Evolutionary conservation across 2,113 vertebrate species (phyloP).

Genomic region (Gymnogyps californianus): DNA sequence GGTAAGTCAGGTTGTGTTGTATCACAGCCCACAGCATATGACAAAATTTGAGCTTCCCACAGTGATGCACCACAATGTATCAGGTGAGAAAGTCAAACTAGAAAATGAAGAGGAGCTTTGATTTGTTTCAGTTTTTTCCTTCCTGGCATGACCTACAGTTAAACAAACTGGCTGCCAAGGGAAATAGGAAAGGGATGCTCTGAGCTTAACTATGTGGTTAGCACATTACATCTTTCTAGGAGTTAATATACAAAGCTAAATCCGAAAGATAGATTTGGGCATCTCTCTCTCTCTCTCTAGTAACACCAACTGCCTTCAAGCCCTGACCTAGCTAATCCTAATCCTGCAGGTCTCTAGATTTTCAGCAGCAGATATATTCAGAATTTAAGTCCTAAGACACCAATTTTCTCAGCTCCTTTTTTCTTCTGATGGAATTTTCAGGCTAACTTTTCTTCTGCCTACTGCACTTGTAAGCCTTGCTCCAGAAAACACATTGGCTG

Average conservation of each 20-base stretch:
- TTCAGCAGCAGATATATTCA: background rate
- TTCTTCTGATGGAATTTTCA: background rate
- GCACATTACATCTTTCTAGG: conserved; percentile 10
- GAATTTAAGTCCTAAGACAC: background rate
- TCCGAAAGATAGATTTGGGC: background rate
- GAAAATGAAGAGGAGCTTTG: background rate
- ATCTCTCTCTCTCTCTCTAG: background rate
- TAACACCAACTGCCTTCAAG: background rate
- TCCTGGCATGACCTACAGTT: background rate
- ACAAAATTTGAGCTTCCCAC: background rate
- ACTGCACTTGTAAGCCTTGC: background rate
- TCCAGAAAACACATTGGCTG: background rate
- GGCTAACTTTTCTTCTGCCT: background rate
- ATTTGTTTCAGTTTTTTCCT: background rate
- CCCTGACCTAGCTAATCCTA: background rate
- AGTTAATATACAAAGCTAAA: background rate
- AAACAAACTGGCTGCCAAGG: conserved; percentile 44
- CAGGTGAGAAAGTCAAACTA: background rate
- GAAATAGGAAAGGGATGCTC: conserved; percentile 41
- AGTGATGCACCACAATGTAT: background rate
- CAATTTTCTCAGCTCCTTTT: background rate
- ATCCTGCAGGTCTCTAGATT: background rate
- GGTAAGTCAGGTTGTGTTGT: background rate
- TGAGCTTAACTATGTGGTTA: conserved; percentile 15
- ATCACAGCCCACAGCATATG: background rate